These are phyloP conservation scores for Catharus minimus DNA, from an alignment of 2,113 vertebrate species.

Conservation along the genomic window DNA sequence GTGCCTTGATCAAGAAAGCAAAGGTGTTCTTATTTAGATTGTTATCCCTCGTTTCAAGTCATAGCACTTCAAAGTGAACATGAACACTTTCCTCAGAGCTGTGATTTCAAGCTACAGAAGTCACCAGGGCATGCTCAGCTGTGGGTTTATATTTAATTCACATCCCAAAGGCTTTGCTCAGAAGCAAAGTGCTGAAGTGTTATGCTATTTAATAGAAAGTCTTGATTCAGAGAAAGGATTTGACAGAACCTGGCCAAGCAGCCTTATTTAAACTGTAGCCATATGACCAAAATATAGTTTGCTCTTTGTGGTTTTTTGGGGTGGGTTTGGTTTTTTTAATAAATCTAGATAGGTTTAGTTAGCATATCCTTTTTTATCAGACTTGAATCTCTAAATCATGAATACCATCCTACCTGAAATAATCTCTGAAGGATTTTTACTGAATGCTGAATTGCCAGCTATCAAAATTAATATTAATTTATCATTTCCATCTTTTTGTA, in stretches of 20 bases:
- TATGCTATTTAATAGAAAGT: neutral
- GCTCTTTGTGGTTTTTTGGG: accelerated
- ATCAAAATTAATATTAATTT: neutral
- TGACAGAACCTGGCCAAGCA: neutral
- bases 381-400: neutral
- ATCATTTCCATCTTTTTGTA: neutral
- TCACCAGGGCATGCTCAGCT: neutral
- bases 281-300: accelerated
- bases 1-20: neutral
- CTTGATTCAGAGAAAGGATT: neutral
- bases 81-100: neutral
- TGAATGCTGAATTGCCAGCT: neutral
- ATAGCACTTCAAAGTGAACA: neutral
- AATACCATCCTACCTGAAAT: neutral
- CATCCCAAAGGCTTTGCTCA: neutral
- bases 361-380: neutral
- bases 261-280: neutral
- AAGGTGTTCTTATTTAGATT: neutral
- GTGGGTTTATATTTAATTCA: neutral
- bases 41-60: neutral
- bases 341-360: neutral
- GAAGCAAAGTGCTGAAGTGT: neutral
- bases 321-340: accelerated
- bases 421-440: neutral
- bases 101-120: neutral